Conservation (phyloP, 2,888 invertebrate genomes). For the Nephrotoma guestfalica region DNA sequence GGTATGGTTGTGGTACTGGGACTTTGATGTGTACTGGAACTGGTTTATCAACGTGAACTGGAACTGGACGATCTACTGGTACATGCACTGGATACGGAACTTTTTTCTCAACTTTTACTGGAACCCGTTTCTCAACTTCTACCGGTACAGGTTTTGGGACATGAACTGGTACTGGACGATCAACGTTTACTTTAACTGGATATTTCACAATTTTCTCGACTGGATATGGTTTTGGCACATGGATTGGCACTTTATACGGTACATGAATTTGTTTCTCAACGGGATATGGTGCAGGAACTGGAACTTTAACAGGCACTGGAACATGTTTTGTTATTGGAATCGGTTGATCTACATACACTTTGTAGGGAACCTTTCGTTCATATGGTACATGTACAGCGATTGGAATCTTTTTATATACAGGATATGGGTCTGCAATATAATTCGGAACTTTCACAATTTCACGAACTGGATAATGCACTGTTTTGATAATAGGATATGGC, state of each 20-base stretch:
- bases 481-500: constrained; percentile 41
- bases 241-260: background rate
- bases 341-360: constrained; percentile 51
- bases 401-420: constrained; percentile 45
- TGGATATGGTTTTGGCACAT: background rate
- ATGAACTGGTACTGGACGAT: constrained; percentile 35
- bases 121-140: constrained; percentile 29
- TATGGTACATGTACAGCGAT: constrained; percentile 20
- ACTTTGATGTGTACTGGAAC: constrained; percentile 37
- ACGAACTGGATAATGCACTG: constrained; percentile 22
- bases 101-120: constrained; percentile 41
- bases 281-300: constrained; percentile 50
- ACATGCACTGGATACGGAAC: constrained; percentile 42
- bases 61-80: constrained; percentile 40
- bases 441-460: constrained; percentile 53
- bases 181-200: constrained; percentile 22
- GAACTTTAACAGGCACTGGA: constrained; percentile 49
- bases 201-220: constrained; percentile 31
- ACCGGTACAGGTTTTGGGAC: constrained; percentile 36
- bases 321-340: constrained; percentile 43
- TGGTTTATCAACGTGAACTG: constrained; percentile 28
- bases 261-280: constrained; percentile 39
- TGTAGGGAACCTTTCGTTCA: constrained; percentile 36
- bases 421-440: constrained; percentile 37
- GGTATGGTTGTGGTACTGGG: constrained; percentile 48